Percentiles rank a stretch among this genome's conserved stretches.
These are phyloP conservation scores for Muscicapa comitata DNA, from an alignment of 2,797 vertebrate genomes.

Conservation along the genomic window DNA sequence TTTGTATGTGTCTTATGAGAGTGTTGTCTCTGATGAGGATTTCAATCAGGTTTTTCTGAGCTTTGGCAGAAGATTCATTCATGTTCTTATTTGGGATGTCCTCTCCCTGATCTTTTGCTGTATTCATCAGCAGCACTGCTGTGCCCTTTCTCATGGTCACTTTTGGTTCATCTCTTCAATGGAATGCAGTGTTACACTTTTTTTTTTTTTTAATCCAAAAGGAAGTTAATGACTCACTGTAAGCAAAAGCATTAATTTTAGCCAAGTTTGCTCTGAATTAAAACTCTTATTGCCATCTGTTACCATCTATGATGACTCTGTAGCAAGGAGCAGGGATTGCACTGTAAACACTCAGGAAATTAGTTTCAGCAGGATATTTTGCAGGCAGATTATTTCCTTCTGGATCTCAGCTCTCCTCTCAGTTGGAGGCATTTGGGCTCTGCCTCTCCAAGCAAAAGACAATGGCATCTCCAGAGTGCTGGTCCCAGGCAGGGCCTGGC, in stretches of 20 bases:
- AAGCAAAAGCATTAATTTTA: conserved; percentile 59
- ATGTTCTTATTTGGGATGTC: neutral
- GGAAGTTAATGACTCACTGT: conserved; percentile 59
- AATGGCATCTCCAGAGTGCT: neutral
- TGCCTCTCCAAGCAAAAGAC: neutral
- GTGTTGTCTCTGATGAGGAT: neutral
- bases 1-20: conserved; percentile 12
- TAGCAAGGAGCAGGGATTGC: conserved; percentile 28
- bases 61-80: conserved; percentile 19
- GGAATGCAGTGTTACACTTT: neutral
- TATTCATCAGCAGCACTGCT: neutral
- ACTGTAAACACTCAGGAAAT: conserved; percentile 56
- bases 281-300: conserved; percentile 60
- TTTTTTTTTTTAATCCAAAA: neutral
- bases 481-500: neutral
- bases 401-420: conserved; percentile 31
- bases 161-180: neutral
- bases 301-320: conserved; percentile 36
- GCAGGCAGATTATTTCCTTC: conserved; percentile 52
- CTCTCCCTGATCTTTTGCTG: neutral
- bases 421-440: neutral
- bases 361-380: conserved; percentile 56
- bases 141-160: conserved; percentile 5
- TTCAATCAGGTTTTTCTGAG: neutral
- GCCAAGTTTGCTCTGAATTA: conserved; percentile 53